Evolutionary conservation across 2,113 vertebrate species (phyloP).

Genomic region (Hemicordylus capensis): DNA sequence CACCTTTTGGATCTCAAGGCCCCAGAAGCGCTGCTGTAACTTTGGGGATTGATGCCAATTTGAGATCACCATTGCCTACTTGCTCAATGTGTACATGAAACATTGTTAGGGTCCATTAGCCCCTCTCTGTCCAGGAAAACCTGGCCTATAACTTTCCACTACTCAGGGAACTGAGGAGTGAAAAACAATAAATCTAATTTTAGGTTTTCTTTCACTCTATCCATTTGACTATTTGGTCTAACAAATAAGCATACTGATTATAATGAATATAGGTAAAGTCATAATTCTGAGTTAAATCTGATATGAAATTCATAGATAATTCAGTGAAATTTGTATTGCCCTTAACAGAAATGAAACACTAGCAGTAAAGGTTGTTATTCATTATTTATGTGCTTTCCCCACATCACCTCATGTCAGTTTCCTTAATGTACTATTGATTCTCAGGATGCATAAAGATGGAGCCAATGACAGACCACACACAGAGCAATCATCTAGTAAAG

Average conservation of each 20-base stretch:
- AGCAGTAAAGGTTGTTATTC: conserved; percentile 75
- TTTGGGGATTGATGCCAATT: background rate
- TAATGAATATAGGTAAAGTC: conserved; percentile 37
- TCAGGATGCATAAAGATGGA: conserved; percentile 59
- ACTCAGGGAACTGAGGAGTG: background rate
- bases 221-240: conserved; percentile 38
- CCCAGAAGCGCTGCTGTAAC: background rate
- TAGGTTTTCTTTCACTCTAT: background rate
- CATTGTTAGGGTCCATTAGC: background rate
- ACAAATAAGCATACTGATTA: conserved; percentile 49
- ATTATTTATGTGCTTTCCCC: conserved; percentile 90
- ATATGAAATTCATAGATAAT: conserved; percentile 53
- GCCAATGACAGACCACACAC: conserved; percentile 48
- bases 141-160: background rate
- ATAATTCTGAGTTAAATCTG: conserved; percentile 38
- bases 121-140: background rate
- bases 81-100: background rate
- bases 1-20: background rate
- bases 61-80: background rate
- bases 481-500: conserved; percentile 33
- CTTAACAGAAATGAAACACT: conserved; percentile 60
- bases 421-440: conserved; percentile 85
- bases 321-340: conserved; percentile 56
- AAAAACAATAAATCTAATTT: conserved; percentile 50
- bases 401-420: conserved; percentile 77